These are phyloP conservation scores for Cladorhizidae sp. DNA, from an alignment of 37 sponge, comb jelly and placozoan genomes.

Conservation along the genomic window DNA sequence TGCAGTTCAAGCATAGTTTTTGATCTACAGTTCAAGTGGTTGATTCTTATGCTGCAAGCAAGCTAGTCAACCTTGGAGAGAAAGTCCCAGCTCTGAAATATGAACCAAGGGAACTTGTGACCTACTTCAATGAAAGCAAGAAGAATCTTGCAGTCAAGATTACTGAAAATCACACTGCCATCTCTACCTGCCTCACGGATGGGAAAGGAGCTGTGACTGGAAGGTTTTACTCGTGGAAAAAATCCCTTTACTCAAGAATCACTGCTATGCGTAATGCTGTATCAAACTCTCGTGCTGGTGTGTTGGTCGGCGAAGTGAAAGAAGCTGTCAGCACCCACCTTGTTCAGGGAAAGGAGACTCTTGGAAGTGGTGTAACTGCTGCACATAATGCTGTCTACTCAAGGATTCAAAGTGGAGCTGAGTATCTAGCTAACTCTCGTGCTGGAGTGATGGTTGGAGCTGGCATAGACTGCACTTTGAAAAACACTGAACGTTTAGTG, in stretches of 20 bases:
- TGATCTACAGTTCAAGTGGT: conserved; percentile 39
- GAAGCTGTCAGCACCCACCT: conserved; percentile 16
- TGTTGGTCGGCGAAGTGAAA: conserved; percentile 22
- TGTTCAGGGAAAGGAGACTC: conserved; percentile 30
- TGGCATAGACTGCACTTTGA: conserved; percentile 48
- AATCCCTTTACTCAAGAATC: conserved; percentile 14
- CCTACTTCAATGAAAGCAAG: conserved; percentile 18
- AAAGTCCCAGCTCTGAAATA: conserved; percentile 64
- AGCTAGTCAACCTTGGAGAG: conserved; percentile 60
- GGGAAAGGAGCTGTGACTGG: conserved; percentile 17
- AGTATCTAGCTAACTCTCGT: conserved; percentile 45
- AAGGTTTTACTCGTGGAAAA: conserved; percentile 23
- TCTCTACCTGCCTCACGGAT: conserved; percentile 13
- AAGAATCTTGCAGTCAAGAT: conserved; percentile 15
- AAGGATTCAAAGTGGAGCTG: conserved; percentile 20
- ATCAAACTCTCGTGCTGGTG: conserved; percentile 52
- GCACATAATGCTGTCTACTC: conserved; percentile 27
- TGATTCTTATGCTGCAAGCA: conserved; percentile 42
- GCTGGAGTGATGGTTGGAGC: conserved; percentile 49
- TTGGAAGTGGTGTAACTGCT: conserved; percentile 5
- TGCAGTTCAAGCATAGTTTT: too few species aligned
- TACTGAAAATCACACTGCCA: conserved; percentile 1
- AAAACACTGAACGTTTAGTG: conserved; percentile 47
- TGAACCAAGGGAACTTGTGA: conserved; percentile 45
- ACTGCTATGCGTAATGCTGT: conserved; percentile 28